A percentile compares a stretch with the other conserved stretches of the same genome.
Evolutionary conservation across 2,113 vertebrate genomes (phyloP).

Genomic region (Eulemur rufifrons): DNA sequence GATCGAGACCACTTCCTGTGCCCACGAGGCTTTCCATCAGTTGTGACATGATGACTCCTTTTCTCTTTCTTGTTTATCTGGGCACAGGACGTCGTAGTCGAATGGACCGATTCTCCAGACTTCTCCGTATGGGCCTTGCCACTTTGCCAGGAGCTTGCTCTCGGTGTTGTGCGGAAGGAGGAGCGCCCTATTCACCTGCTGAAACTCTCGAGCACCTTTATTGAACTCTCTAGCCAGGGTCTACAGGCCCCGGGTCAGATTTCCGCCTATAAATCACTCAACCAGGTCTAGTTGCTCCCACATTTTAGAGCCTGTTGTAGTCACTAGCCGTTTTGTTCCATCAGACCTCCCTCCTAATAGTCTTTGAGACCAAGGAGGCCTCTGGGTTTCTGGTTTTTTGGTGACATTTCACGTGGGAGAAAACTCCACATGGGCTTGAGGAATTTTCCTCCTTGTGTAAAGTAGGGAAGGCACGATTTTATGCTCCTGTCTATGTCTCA

Average conservation of each 20-base stretch:
- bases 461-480: background rate
- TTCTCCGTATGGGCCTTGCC: constrained; percentile 77
- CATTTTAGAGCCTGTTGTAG: background rate
- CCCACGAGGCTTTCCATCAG: constrained; percentile 59
- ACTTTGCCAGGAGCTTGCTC: constrained; percentile 77
- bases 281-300: constrained; percentile 68
- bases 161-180: constrained; percentile 76
- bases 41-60: constrained; percentile 79
- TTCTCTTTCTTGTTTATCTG: constrained; percentile 79
- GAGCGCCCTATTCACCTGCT: constrained; percentile 69
- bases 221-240: constrained; percentile 69
- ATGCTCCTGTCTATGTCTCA: background rate
- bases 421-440: background rate
- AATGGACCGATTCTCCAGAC: constrained; percentile 73
- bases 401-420: background rate
- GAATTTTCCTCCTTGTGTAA: background rate
- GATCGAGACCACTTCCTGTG: constrained; percentile 71
- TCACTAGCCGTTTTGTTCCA: background rate
- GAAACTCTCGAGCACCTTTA: constrained; percentile 74
- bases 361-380: background rate
- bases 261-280: constrained; percentile 58
- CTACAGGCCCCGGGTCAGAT: constrained; percentile 66
- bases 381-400: background rate
- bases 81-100: constrained; percentile 75
- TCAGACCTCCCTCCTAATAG: background rate